Conservation (phyloP, 2,113 vertebrate species). For the Dipodomys ordii region DNA sequence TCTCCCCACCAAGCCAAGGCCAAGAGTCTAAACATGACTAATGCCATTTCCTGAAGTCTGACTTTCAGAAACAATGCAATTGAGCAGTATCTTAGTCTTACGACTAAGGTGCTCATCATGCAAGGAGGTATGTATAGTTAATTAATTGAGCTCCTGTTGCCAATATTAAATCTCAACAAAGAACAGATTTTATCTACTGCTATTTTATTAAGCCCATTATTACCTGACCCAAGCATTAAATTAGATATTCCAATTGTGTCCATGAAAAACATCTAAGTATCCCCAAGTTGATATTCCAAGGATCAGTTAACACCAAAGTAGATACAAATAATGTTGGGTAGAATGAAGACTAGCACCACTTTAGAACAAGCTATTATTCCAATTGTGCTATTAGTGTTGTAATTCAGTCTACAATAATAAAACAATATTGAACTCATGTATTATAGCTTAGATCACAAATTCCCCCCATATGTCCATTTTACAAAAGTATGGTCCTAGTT, state of each 20-base stretch:
- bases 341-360: neutral
- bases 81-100: neutral
- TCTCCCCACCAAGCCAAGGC: neutral
- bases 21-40: neutral
- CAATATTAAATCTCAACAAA: neutral
- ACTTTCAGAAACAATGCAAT: constrained; percentile 1
- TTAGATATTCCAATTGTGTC: neutral
- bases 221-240: neutral
- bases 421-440: neutral
- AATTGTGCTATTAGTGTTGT: neutral
- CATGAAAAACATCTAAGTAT: neutral
- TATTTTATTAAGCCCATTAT: neutral
- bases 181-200: neutral
- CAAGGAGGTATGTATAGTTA: neutral
- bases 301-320: neutral
- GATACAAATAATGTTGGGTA: neutral
- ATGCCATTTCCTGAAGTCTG: neutral
- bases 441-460: neutral
- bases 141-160: neutral
- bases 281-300: neutral
- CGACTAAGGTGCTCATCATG: neutral
- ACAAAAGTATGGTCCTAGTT: neutral
- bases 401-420: neutral
- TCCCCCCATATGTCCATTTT: neutral
- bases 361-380: neutral